Conservation (phyloP, 2,113 vertebrate species). For the Apistogramma diplotaenia region DNA sequence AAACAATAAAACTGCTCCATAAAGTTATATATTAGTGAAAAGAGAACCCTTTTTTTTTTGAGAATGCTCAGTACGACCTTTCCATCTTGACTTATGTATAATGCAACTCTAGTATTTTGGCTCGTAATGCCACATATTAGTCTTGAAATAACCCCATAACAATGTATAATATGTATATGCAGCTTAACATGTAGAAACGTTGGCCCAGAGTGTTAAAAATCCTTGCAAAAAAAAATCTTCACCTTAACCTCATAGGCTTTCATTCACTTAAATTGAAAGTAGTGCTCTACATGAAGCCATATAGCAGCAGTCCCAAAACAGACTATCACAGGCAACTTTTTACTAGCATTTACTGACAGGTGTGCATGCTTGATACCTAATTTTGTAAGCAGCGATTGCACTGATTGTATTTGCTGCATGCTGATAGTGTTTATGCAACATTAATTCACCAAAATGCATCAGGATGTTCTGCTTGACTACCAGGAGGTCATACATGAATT, state of each 20-base stretch:
- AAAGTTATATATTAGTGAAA: not conserved
- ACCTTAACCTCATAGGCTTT: not conserved
- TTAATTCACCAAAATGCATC: not conserved
- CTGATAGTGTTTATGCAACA: not conserved
- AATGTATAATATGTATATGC: not conserved
- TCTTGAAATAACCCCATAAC: not conserved
- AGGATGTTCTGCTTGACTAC: not conserved
- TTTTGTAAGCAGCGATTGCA: not conserved
- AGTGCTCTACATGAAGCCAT: not conserved
- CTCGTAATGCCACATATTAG: not conserved
- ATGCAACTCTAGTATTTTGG: not conserved
- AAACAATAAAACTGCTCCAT: no score
- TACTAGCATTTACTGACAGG: not conserved
- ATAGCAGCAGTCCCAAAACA: not conserved
- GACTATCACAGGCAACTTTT: not conserved
- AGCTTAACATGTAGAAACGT: not conserved
- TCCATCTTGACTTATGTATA: not conserved
- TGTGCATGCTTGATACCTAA: not conserved
- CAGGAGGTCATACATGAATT: not conserved
- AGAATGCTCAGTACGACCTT: not conserved
- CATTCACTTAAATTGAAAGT: slow-evolving; percentile 1
- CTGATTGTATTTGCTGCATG: not conserved
- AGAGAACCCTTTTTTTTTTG: no score
- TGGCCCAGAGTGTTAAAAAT: not conserved
- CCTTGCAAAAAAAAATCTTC: not conserved